These are phyloP conservation scores for Drosophila arizonae DNA, from an alignment of 1,140 invertebrate species.

Conservation along the genomic window DNA sequence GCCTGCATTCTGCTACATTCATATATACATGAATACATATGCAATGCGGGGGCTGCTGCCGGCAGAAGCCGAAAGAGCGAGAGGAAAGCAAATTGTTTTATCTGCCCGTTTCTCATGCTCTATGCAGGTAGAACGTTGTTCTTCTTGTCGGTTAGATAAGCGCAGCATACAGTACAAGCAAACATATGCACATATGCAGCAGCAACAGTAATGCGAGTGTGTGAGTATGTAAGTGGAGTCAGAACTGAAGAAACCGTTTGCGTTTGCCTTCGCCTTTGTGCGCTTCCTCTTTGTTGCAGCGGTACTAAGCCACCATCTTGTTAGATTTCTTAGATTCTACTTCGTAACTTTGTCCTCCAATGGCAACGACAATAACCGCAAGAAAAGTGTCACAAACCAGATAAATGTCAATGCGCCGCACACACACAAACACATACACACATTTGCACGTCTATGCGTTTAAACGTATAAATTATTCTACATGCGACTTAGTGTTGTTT, in stretches of 20 bases:
- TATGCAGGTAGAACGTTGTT: conserved; percentile 42
- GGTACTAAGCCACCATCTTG: conserved; percentile 58
- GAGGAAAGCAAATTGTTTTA: conserved; percentile 35
- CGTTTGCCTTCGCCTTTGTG: conserved; percentile 20
- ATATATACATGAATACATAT: not conserved
- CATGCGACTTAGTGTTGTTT: conserved; percentile 30
- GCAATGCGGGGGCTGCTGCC: conserved; percentile 6
- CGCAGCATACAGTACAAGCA: conserved; percentile 24
- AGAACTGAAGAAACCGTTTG: not conserved
- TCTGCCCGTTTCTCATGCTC: conserved; percentile 22
- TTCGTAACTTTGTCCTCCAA: conserved; percentile 14
- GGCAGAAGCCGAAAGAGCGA: conserved; percentile 13
- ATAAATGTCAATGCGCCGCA: conserved; percentile 35
- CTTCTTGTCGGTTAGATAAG: conserved; percentile 43
- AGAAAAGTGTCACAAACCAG: conserved; percentile 31
- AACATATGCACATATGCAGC: not conserved
- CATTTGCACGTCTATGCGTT: not conserved
- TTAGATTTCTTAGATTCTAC: conserved; percentile 29
- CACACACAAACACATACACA: conserved; percentile 3
- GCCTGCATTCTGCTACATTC: conserved; percentile 38
- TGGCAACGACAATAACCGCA: conserved; percentile 8
- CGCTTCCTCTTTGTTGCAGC: conserved; percentile 23
- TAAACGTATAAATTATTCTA: conserved; percentile 30
- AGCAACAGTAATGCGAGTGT: not conserved
- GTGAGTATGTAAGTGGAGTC: conserved; percentile 16